phyloP scores from a whole-genome alignment of 2,113 vertebrate species.

The Plestiodon gilberti region DNA sequence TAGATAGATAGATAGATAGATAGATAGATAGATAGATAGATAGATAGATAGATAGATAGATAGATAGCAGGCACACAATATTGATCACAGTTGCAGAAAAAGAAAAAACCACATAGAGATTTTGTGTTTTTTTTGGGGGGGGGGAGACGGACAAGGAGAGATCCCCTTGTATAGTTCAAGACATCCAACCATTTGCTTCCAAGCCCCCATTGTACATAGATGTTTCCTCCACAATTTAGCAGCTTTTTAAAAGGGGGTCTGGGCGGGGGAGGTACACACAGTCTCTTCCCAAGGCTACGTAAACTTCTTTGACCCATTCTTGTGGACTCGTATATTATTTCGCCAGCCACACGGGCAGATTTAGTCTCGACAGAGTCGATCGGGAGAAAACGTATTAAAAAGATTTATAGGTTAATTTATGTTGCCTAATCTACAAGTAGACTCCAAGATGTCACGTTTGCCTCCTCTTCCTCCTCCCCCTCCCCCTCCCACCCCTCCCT shows the following conservation, averaged over 20 bases:
- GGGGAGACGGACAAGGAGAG: not conserved
- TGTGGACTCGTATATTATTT: conserved; percentile 3
- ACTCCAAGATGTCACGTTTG: conserved; percentile 41
- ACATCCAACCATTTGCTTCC: not conserved
- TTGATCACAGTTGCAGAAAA: not conserved
- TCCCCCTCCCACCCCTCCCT: not conserved
- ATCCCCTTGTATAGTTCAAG: not conserved
- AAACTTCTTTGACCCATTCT: conserved; percentile 19
- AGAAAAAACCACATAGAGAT: not conserved
- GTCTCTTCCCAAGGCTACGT: conserved; percentile 1
- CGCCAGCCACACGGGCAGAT: not conserved
- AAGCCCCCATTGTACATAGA: not conserved
- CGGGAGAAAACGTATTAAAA: conserved; percentile 53
- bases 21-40: no score
- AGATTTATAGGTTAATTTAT: conserved; percentile 72
- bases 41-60: not conserved
- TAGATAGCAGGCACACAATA: no score
- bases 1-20: not conserved
- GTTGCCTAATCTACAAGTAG: conserved; percentile 50
- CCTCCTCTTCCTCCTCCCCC: conserved; percentile 1
- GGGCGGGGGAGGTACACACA: not conserved
- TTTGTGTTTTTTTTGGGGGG: no score
- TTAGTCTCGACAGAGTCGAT: conserved; percentile 59
- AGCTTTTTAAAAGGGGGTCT: no score
- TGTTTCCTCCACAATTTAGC: not conserved